Conservation (phyloP, 2,113 vertebrate species). For the Triplophysa dalaica region DNA sequence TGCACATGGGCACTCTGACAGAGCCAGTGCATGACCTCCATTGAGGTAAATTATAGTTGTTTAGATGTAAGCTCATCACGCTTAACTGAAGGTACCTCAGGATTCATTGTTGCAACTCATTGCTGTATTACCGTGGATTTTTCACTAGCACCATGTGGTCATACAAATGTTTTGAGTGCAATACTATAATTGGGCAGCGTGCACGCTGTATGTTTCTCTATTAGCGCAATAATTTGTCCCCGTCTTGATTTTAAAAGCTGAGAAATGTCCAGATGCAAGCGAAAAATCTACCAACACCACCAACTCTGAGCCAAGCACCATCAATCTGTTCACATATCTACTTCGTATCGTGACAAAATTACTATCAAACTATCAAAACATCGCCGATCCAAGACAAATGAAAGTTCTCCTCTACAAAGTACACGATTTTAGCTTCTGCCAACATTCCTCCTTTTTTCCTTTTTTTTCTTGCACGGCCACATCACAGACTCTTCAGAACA, state of each 20-base stretch:
- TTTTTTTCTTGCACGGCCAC: conserved; percentile 4
- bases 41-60: conserved; percentile 53
- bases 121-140: conserved; percentile 1
- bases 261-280: conserved; percentile 3
- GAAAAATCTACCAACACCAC: conserved; percentile 11
- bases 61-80: conserved; percentile 48
- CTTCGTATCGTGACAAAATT: conserved; percentile 27
- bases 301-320: conserved; percentile 9
- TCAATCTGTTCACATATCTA: conserved; percentile 35
- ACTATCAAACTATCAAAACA: conserved; percentile 23
- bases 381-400: conserved; percentile 38
- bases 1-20: conserved; percentile 55
- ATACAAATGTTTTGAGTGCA: conserved; percentile 22
- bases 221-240: conserved; percentile 14
- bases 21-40: conserved; percentile 58
- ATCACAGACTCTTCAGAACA: conserved; percentile 32
- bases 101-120: conserved; percentile 42
- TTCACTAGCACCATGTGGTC: conserved; percentile 3
- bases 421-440: conserved; percentile 19
- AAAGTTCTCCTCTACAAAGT: conserved; percentile 40
- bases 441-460: conserved; percentile 44
- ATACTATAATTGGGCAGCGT: conserved; percentile 13
- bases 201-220: conserved; percentile 5
- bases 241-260: conserved; percentile 5
- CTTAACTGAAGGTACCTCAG: conserved; percentile 15